Base-by-base conservation (phyloP, 1,140 invertebrate genomes). In the Dendroctonus ponderosae region DNA sequence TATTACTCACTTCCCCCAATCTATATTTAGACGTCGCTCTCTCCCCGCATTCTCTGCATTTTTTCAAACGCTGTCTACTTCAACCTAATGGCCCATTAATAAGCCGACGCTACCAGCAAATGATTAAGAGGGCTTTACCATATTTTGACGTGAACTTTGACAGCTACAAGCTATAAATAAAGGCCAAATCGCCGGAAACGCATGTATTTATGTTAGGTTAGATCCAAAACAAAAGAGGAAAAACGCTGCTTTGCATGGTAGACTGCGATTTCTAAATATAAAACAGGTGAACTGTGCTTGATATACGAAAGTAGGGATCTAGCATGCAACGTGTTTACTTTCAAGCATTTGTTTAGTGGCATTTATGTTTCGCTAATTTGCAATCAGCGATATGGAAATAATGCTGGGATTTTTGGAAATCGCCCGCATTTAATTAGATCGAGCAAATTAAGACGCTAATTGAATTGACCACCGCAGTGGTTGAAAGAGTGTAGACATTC, bases 131-230 rank as follows among this genome's bases (percentile, higher is more conserved):
- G 39, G 59, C 62, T 69, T 66, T 68, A 69, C 66, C 48, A 65
- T 71, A 71, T 72, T 72, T 66, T 72, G 71, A 69, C 67, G 66
- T 72, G 68, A 67, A 74, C 72, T 74, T 74, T 72, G 72, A 74
- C 72, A 71, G 67, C 54, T 68, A 71, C 70, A 71, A 58, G 66
- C 69, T 61, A 74, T 74, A 74, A 74, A 72, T 72, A 72, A 74
- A 44, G 43, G 54, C 42, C 67, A 60, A 72, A 72, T 70, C 69
- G 62, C 72, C 72, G 72, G 72, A 74, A 71, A 74, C 67, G 71
- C 70, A 60, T 57, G 62, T 69, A 70, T 72, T 72, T 71, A 70
- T 62, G 54, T 57, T 57, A 42, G 7, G 9, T 41, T 37, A 51
- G 38, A 65, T 40, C 12, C 53, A 69, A 69, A 69, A 71, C 70